phyloP scores from a whole-genome alignment of 1,140 invertebrate species.

The Apocrypta bakeri region DNA sequence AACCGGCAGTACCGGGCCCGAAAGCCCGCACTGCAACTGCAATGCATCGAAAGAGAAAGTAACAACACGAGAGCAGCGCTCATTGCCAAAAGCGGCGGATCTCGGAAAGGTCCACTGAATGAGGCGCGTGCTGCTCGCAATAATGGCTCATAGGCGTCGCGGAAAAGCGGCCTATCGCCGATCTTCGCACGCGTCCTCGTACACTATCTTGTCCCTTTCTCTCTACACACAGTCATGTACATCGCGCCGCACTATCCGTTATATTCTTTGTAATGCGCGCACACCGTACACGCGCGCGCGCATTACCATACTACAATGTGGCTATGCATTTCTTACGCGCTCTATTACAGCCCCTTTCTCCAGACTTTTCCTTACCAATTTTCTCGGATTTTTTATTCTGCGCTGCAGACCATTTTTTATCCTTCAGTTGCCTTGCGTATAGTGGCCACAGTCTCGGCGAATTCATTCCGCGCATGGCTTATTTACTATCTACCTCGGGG shows the following conservation, averaged over 20 bases:
- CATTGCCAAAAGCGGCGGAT: neutral
- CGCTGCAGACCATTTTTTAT: too few relatives aligned
- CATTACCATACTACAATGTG: too few relatives aligned
- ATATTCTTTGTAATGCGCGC: neutral
- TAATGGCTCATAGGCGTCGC: neutral
- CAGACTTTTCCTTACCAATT: neutral
- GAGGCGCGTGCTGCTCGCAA: slow-evolving; percentile 8
- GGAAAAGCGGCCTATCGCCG: slow-evolving; percentile 5
- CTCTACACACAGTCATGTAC: neutral
- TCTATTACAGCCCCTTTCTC: neutral
- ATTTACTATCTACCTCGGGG: neutral
- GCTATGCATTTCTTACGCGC: neutral
- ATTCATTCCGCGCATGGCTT: neutral
- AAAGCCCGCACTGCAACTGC: neutral
- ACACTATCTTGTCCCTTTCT: neutral
- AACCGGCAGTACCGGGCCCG: neutral
- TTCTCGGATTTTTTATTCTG: neutral
- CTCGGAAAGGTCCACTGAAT: slow-evolving; percentile 34
- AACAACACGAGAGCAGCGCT: neutral
- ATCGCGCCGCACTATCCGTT: slow-evolving; percentile 12
- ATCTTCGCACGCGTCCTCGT: neutral
- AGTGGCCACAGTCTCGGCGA: neutral
- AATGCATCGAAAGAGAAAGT: slow-evolving; percentile 4
- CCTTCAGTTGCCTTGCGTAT: too few relatives aligned
- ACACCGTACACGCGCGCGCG: neutral